Evolutionary conservation across 2,797 vertebrate species (phyloP).

Genomic region (Taenioides sp.): DNA sequence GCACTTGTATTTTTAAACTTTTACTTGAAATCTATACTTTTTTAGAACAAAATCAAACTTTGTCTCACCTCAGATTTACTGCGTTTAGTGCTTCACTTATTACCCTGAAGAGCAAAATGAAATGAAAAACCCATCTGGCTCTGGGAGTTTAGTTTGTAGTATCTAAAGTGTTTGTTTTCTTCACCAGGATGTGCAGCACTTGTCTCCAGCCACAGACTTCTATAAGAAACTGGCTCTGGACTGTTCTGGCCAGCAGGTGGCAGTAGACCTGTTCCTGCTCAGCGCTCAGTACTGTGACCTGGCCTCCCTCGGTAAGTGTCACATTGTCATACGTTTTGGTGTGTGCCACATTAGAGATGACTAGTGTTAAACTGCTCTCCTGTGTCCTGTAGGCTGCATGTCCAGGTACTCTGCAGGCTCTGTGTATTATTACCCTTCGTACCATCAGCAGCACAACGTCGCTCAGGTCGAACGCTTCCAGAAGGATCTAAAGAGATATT

Average conservation of each 20-base stretch:
- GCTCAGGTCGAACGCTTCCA: conserved; percentile 90
- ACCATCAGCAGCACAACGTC: conserved; percentile 91
- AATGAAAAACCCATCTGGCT: too few species aligned
- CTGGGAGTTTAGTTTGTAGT: too few species aligned
- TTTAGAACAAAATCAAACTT: too few species aligned
- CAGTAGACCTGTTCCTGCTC: conserved; percentile 94
- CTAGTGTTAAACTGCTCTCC: neutral
- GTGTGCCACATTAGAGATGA: neutral
- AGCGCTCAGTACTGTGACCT: conserved; percentile 93
- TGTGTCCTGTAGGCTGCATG: conserved; percentile 85
- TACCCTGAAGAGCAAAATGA: too few species aligned
- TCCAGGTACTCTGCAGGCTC: conserved; percentile 96
- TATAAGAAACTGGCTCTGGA: conserved; percentile 98
- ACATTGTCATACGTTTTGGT: neutral
- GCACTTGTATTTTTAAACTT: too few species aligned
- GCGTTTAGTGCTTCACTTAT: too few species aligned
- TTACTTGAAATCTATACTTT: too few species aligned
- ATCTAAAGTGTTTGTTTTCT: conserved; percentile 72
- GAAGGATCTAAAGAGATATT: conserved; percentile 91
- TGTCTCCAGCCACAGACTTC: conserved; percentile 95
- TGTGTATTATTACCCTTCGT: conserved; percentile 92
- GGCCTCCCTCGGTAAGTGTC: conserved; percentile 86
- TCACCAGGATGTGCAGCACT: conserved; percentile 87
- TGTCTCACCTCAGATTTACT: too few species aligned
- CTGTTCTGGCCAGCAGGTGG: conserved; percentile 96